Base-by-base conservation (phyloP, 2,113 vertebrate species). In the Oreocharis arfaki region DNA sequence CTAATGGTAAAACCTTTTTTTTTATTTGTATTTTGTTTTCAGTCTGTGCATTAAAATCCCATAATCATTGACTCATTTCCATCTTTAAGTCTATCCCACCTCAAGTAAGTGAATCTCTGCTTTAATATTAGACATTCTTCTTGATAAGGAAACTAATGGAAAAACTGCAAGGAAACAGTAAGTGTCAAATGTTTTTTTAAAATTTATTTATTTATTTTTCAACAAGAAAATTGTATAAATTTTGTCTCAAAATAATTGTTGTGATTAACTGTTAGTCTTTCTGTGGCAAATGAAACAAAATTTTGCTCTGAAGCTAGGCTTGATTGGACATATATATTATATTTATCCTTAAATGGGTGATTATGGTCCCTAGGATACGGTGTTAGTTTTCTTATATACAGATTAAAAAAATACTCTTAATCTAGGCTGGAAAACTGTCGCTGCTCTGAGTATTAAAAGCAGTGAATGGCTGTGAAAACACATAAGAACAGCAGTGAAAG, bases 171-270 rank as follows among this genome's bases (percentile, higher is more conserved):
- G 10, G 22, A 85, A 82, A 80, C 10, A 65, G 20, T 37, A 85
- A 73, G 24, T 35, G 35, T 7, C 18, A 53, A 76, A 61, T 13
- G 0, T 1, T 1, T 17, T 9, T n/a, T n/a, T n/a, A n/a, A n/a
- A n/a, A 19, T 35, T 64, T 18, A 20, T 59, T 46, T 26, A 23
- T 53, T 47, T 47, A 7, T 56, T 60, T 55, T 47, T 10, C 3
- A 68, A 17, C 13, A 64, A 37, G 4, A 52, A 26, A 23, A 1
- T 52, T 68, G 6, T 16, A 71, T 64, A 75, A 63, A 69, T 53
- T 57, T 79, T 42, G 4, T 46, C 20, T 69, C 9, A 50, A 21
- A 78, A 57, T 32, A 76, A n/a, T 65, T 84, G 63, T 56, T 32
- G 5, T 46, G 10, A n/a, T 46, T 83, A 73, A 85, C 37, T 64